Evolutionary conservation across 2,113 vertebrate species (phyloP).

Genomic region (Gambusia affinis): DNA sequence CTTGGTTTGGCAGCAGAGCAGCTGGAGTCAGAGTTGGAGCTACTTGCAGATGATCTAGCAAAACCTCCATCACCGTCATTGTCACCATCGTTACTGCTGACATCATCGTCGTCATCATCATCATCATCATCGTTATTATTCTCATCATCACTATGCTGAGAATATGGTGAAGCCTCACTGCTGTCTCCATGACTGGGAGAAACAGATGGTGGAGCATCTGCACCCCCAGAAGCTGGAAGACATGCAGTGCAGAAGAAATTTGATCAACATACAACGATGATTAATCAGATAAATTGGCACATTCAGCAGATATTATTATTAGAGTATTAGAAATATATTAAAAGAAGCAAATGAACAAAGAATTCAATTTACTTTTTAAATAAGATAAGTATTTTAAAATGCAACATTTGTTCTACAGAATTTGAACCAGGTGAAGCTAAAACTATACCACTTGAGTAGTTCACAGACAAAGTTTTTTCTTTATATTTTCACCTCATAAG

Average conservation of each 20-base stretch:
- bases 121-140: not conserved
- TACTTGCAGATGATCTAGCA: conserved; percentile 32
- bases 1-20: conserved; percentile 55
- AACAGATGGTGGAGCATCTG: conserved; percentile 4
- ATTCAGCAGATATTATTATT: no score
- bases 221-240: conserved; percentile 7
- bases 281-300: no score
- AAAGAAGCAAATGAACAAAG: no score
- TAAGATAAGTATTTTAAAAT: no score
- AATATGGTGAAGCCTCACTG: conserved; percentile 38
- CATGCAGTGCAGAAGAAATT: not conserved
- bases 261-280: not conserved
- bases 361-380: no score
- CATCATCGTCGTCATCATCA: not conserved
- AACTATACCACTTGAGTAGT: no score
- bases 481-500: no score
- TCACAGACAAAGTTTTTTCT: no score
- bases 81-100: conserved; percentile 7
- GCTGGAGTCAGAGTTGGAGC: conserved; percentile 64
- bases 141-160: conserved; percentile 1
- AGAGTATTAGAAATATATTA: no score
- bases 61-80: conserved; percentile 9
- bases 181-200: conserved; percentile 37
- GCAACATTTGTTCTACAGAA: no score
- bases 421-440: no score